Base-by-base conservation (phyloP, 37 sponge, comb jelly and placozoan genomes). In the Agelas oroides region DNA sequence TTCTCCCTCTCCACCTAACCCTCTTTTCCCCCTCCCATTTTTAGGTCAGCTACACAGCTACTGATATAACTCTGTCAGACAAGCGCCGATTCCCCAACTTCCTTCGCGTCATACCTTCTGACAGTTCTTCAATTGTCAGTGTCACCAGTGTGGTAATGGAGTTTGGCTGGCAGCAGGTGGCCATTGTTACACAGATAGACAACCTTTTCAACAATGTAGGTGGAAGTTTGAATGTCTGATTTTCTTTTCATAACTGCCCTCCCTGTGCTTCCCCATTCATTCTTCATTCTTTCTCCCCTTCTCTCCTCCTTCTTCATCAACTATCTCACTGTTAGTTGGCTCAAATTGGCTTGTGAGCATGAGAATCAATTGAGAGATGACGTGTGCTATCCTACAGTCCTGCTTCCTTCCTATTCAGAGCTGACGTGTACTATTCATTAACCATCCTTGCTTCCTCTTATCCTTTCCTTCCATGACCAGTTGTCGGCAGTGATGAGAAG, bases 11-110 rank as follows among this genome's bases (percentile, higher is more conserved):
- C 71, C 14, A 12, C 30, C 71, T 35, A 12, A 3, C 32, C 12
- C 71, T 12, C 36, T 33, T 34, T 12, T 12, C 12, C 36, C 36
- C 30, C 62, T 58, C 32, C 5, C 62, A 5, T n/a, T 14, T 81
- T 37, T 65, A 91, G 92, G 53, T 91, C 53, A 71, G 86, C 70
- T 90, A 82, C 82, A 81, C 86, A 21, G 88, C 92, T 1, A 82
- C 88, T 5, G 61, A 65, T 14, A 79, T 88, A 20, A 14, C 69
- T 53, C 68, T 92, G 8, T 87, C 84, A 19, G 79, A 92, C 67
- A 87, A 75, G 25, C 13, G 37, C 15, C 30, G 59, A 11, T 92
- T 87, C 61, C 92, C 92, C 31, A 88, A 37, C 40, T 87, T 92
- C 68, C 56, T 92, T 23, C 77, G 92, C 1, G 77, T 84, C 27